Evolutionary conservation across 2,113 vertebrate species (phyloP), one percentile per base, ranked within the genome.

Genomic region (Hydrolagus affinis): DNA sequence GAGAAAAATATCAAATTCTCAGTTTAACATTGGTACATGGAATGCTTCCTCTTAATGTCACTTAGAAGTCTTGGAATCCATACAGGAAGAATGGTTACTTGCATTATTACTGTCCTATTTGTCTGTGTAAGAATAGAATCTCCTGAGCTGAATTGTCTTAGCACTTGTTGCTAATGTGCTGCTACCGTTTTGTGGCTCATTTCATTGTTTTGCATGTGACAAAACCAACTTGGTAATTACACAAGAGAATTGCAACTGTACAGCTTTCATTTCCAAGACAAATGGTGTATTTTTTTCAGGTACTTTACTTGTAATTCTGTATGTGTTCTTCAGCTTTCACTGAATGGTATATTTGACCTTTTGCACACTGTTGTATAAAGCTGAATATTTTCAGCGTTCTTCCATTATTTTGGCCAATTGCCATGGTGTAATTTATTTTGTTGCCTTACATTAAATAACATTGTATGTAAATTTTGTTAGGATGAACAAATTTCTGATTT

Each of bases 391-490:
- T 83, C 25, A 64, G 78, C 62, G 64, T 83, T 83, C 78, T 83
- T 83, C 62, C 60, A 83, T 83, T 83, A 44, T 44, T 83, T 66
- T 83, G 78, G 78, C 62, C 62, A 64, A 28, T 32, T 66, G 64
- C 78, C 64, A 83, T 30, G 78, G 15, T 66, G 78, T 83, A 83
- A 83, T 83, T 83, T 83, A 83, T 83, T 83, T 83, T 32, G 25
- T 83, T 30, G 78, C 78, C 78, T 83, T 83, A 68, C 21, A 83
- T 66, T 83, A 62, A 83, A 83, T 66, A 21, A 77, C 74, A 64
- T 74, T 32, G 56, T 75, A 32, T 83, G 78, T 83, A 83, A 83
- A 83, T 83, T 66, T 83, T 83, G 78, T 83, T 83, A 30, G 28
- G 28, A 83, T 83, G 78, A 68, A 83, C 66, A 25, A 28, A 83